phyloP scores from a whole-genome alignment of 2,888 invertebrate species.

The Anticlea derivata region DNA sequence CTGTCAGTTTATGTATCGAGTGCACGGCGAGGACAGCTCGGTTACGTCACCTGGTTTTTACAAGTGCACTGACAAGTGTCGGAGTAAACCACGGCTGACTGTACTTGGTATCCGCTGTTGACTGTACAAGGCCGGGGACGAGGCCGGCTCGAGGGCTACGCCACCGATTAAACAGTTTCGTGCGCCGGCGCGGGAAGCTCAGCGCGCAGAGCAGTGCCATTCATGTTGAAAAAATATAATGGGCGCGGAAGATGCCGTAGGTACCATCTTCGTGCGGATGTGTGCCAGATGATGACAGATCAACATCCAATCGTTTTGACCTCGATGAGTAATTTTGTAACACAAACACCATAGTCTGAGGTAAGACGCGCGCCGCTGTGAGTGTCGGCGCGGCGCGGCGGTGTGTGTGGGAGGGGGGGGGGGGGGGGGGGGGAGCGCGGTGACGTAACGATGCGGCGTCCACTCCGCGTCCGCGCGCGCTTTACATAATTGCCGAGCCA shows the following conservation, averaged over 20 bases:
- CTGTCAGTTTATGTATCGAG: neutral
- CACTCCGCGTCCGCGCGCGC: neutral
- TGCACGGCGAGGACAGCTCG: neutral
- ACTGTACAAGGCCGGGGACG: neutral
- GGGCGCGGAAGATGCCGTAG: neutral
- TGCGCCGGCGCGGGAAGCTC: constrained; percentile 18
- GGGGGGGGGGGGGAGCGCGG: neutral
- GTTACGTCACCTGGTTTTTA: neutral
- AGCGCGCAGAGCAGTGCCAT: constrained; percentile 17
- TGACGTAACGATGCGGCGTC: neutral
- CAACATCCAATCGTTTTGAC: constrained; percentile 5
- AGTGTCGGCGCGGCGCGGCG: neutral
- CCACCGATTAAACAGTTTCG: neutral
- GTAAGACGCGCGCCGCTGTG: neutral
- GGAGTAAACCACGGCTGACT: neutral
- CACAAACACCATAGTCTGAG: neutral
- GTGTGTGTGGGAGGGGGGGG: neutral
- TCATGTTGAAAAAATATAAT: neutral
- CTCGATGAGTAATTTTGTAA: constrained; percentile 23
- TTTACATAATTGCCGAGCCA: neutral
- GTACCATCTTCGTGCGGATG: neutral
- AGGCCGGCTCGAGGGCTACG: neutral
- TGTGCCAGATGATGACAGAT: constrained; percentile 8
- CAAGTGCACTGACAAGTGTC: constrained; percentile 1
- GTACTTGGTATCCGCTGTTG: neutral